These are phyloP conservation scores for Meghimatium bilineatum DNA, from an alignment of 2,888 invertebrate genomes.

Conservation along the genomic window DNA sequence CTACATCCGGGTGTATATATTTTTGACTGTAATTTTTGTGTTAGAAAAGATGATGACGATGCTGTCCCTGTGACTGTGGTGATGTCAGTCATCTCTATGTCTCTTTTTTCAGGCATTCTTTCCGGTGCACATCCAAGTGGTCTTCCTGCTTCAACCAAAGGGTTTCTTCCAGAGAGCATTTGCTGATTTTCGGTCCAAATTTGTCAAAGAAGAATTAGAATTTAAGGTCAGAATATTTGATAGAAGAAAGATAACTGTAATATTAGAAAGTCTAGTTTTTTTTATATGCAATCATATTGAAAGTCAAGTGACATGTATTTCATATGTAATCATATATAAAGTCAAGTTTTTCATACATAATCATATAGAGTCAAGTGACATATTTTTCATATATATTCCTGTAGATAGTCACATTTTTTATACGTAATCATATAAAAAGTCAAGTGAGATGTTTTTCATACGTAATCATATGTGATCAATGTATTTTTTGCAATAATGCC, in stretches of 20 bases:
- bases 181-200: conserved; percentile 89
- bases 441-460: conserved; percentile 87
- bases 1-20: neutral
- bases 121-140: conserved; percentile 93
- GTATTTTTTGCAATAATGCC: too few relatives aligned
- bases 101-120: conserved; percentile 86
- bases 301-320: conserved; percentile 86
- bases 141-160: conserved; percentile 93
- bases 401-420: conserved; percentile 87
- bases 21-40: too few relatives aligned
- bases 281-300: too few relatives aligned
- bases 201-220: conserved; percentile 92
- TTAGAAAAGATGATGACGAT: too few relatives aligned
- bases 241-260: neutral
- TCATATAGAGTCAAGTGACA: too few relatives aligned
- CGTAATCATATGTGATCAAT: too few relatives aligned
- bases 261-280: conserved; percentile 82
- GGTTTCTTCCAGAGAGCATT: conserved; percentile 97
- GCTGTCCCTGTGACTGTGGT: neutral
- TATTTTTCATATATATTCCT: too few relatives aligned
- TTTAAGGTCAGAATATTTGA: conserved; percentile 84
- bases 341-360: conserved; percentile 85
- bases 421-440: too few relatives aligned
- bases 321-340: too few relatives aligned
- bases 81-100: neutral